Evolutionary conservation across 2,113 vertebrate species (phyloP).

Genomic region (Bos indicus): DNA sequence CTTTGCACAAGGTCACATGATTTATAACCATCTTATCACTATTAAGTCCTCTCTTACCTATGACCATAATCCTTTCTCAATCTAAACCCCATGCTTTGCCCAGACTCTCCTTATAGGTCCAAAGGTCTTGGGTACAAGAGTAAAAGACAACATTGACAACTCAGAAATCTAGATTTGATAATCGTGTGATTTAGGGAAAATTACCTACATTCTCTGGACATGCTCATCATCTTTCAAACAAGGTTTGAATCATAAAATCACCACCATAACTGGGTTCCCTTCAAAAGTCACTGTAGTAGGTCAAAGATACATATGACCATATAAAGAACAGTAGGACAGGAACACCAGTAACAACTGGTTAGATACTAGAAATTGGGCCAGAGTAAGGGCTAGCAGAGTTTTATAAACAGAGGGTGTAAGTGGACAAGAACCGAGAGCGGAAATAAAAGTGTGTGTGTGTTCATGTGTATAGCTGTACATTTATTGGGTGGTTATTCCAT

Average conservation of each 20-base stretch:
- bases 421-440: background rate
- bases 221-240: background rate
- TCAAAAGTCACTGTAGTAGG: background rate
- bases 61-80: background rate
- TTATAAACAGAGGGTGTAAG: background rate
- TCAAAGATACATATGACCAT: background rate
- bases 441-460: background rate
- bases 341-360: background rate
- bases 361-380: background rate
- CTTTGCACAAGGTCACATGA: background rate
- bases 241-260: constrained; percentile 18
- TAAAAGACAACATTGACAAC: background rate
- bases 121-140: background rate
- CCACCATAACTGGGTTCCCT: background rate
- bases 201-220: background rate
- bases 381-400: background rate
- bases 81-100: background rate
- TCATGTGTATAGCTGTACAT: rapidly evolving
- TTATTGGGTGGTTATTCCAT: background rate
- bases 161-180: background rate
- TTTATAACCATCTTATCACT: background rate
- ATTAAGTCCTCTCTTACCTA: background rate
- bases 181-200: background rate
- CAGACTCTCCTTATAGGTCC: background rate
- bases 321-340: background rate